Evolutionary conservation across 1,140 invertebrate species (phyloP).

Genomic region (Paralvinella palmiformis): DNA sequence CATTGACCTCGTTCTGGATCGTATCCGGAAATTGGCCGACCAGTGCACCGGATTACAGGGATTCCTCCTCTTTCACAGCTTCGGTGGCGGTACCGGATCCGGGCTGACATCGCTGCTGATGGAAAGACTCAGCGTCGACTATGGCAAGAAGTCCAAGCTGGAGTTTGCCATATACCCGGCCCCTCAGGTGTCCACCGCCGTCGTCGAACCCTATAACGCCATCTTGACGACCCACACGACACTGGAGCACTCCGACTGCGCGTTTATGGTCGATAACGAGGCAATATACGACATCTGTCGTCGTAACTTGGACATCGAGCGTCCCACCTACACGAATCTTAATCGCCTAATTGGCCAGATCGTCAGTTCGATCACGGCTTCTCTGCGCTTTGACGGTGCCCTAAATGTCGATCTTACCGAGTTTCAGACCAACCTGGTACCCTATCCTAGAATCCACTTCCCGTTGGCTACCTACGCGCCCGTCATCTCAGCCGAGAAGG

Average conservation of each 20-base stretch:
- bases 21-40: slow-evolving; percentile 58
- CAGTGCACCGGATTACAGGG: slow-evolving; percentile 80
- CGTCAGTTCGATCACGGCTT: slow-evolving; percentile 58
- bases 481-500: slow-evolving; percentile 45
- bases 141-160: slow-evolving; percentile 82
- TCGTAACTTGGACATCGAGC: slow-evolving; percentile 62
- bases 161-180: slow-evolving; percentile 85
- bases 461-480: slow-evolving; percentile 46
- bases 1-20: slow-evolving; percentile 48
- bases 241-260: slow-evolving; percentile 72
- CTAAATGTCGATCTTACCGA: slow-evolving; percentile 76
- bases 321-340: slow-evolving; percentile 75
- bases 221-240: slow-evolving; percentile 73
- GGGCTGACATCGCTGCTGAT: slow-evolving; percentile 83
- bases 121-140: slow-evolving; percentile 81
- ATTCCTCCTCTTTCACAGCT: slow-evolving; percentile 83
- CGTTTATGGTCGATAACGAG: slow-evolving; percentile 81
- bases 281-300: slow-evolving; percentile 77
- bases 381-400: slow-evolving; percentile 73
- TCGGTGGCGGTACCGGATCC: slow-evolving; percentile 83
- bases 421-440: slow-evolving; percentile 60
- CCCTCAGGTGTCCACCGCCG: slow-evolving; percentile 68
- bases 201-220: slow-evolving; percentile 86
- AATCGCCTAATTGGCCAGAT: slow-evolving; percentile 71
- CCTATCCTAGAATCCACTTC: slow-evolving; percentile 49